Evolutionary conservation across 2,797 vertebrate species (phyloP), one percentile per base, ranked within the genome.

Genomic region (Spondyliosoma cantharus): DNA sequence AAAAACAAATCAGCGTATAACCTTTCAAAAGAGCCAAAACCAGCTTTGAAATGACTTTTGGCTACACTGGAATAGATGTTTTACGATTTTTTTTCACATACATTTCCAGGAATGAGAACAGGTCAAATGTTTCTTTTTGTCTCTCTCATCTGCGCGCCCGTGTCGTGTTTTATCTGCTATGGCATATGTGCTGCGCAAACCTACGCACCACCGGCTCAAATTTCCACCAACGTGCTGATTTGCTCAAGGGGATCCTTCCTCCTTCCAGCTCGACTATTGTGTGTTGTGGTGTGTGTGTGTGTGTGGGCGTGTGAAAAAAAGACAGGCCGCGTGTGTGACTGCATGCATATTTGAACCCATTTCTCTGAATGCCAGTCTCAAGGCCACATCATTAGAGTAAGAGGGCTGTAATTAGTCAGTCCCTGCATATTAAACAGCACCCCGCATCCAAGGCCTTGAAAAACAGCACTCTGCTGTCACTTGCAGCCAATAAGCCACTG

Each of bases 371-470:
- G 71, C 49, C 69, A 71, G 82, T 93, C 91, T 94, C 90, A 92
- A 91, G 91, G 89, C 92, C 90, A 90, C 89, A 90, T 94, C 90
- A 91, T 95, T 92, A 92, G 86, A 93, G 89, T 90, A 89, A 90
- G 89, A 91, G 88, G 89, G 84, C 85, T 84, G 89, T 94, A 94
- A 95, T 94, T 95, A 94, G 90, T 74, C 81, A 93, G 76, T 66
- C 83, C 90, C 92, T 94, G 92, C 91, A 95, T 95, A 94, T 93
- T 94, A 94, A 95, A 92, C 81, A 92, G 87, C 78, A 77, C 72
- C 88, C 85, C 29, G 69, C 87, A 86, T 89, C 90, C 88, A 74
- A 84, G 71, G 89, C 79, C 85, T 88, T 81, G 83, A 87, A 91
- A 89, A 90, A 83, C 80, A 89, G 67, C 63, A 54, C 72, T 84